phyloP scores from a whole-genome alignment of 2,888 invertebrate genomes.

The Portevinia maculata region DNA sequence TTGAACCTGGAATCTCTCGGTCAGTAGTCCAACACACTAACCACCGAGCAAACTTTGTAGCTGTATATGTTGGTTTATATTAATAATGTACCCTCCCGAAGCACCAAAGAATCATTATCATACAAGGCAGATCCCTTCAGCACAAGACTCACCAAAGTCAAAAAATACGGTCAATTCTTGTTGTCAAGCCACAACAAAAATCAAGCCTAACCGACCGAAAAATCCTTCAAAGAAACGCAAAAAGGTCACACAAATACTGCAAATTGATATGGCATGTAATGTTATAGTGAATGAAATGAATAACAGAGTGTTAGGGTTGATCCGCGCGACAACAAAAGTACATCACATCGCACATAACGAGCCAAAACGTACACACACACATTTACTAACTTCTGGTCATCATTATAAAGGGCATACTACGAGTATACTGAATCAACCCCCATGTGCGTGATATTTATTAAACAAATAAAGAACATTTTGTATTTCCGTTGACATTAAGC shows the following conservation, averaged over 20 bases:
- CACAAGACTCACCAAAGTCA: no score
- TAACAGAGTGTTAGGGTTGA: constrained; percentile 62
- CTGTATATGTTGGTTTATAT: no score
- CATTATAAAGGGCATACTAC: neutral
- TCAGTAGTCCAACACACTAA: no score
- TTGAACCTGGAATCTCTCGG: no score
- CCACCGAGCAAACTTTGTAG: no score
- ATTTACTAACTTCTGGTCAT: constrained; percentile 7
- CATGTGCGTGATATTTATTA: constrained; percentile 69
- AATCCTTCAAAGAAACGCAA: constrained; percentile 22
- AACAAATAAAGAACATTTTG: constrained; percentile 70
- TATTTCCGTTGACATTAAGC: constrained; percentile 66
- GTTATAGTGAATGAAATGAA: constrained; percentile 44
- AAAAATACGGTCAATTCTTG: no score
- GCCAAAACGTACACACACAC: constrained; percentile 2
- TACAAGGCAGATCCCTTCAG: neutral
- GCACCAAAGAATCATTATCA: neutral
- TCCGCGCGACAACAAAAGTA: constrained; percentile 50
- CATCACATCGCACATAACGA: constrained; percentile 21
- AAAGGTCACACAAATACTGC: constrained; percentile 37
- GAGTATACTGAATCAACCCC: constrained; percentile 53
- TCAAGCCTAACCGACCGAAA: constrained; percentile 24
- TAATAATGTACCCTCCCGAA: no score
- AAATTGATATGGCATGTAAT: constrained; percentile 43
- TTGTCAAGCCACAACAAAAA: constrained; percentile 10